A percentile compares a stretch with the other conserved stretches of the same genome.
Conservation (phyloP, 1,140 invertebrate genomes). For the Asbolus verrucosus region DNA sequence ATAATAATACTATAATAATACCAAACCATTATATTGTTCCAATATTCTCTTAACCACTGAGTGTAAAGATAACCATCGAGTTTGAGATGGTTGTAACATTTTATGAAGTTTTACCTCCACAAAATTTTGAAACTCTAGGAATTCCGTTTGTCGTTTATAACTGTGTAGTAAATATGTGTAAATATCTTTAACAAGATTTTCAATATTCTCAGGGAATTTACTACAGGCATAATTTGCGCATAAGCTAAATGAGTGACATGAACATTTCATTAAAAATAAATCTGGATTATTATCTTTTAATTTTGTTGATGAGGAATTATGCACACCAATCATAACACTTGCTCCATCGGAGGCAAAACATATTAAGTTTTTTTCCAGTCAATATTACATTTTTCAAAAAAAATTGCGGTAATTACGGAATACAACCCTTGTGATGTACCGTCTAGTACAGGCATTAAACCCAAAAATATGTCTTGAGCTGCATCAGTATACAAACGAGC, state of each 20-base stretch:
- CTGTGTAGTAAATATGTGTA: background rate
- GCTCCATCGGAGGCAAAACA: slow-evolving; percentile 44
- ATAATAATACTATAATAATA: too few species aligned
- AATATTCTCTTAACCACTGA: background rate
- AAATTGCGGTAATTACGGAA: background rate
- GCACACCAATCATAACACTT: slow-evolving; percentile 43
- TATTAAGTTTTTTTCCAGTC: slow-evolving; percentile 42
- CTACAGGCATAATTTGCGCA: slow-evolving; percentile 25
- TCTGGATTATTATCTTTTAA: slow-evolving; percentile 58
- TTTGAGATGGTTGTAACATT: background rate
- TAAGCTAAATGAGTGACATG: slow-evolving; percentile 60
- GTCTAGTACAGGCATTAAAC: slow-evolving; percentile 1
- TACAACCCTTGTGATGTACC: slow-evolving; percentile 9
- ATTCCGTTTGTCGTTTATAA: background rate
- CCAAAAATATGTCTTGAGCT: slow-evolving; percentile 44
- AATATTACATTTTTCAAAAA: background rate
- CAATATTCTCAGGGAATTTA: slow-evolving; percentile 6
- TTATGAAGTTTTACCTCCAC: background rate
- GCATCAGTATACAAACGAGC: slow-evolving; percentile 29
- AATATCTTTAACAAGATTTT: background rate
- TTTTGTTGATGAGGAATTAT: slow-evolving; percentile 41
- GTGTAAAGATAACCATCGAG: background rate
- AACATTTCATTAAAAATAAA: slow-evolving; percentile 61
- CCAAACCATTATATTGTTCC: background rate
- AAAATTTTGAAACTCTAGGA: background rate